phyloP scores from a whole-genome alignment of 2,797 vertebrate genomes.

The Peromyscus eremicus region DNA sequence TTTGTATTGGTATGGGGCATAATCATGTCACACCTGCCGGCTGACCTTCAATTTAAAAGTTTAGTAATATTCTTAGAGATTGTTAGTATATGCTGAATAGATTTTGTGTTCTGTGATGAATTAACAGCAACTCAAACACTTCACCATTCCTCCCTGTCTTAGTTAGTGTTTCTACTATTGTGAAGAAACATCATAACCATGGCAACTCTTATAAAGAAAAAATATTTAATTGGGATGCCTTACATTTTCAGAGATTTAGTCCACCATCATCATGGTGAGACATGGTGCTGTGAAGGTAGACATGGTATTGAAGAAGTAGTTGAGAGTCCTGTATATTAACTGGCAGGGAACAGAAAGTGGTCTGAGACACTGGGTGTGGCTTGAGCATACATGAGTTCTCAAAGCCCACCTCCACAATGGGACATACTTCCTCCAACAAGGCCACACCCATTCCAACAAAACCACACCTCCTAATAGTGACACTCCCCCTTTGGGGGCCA shows the following conservation, averaged over 20 bases:
- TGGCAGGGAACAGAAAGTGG: not conserved
- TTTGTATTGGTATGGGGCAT: not conserved
- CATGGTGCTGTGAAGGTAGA: not conserved
- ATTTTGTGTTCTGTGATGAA: not conserved
- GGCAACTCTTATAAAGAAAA: not conserved
- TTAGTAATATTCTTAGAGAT: slow-evolving; percentile 14
- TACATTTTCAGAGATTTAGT: not conserved
- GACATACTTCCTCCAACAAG: not conserved
- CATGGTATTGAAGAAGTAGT: not conserved
- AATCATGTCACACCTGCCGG: not conserved
- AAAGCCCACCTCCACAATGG: not conserved
- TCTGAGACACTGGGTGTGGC: not conserved
- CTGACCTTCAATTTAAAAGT: slow-evolving; percentile 24
- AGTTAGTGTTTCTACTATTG: not conserved
- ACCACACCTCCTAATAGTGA: not conserved
- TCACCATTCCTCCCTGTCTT: not conserved
- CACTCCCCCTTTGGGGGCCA: not conserved
- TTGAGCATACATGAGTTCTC: not conserved
- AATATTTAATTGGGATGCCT: not conserved
- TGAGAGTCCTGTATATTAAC: not conserved
- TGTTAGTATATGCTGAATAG: not conserved
- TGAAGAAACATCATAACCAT: not conserved
- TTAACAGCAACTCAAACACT: not conserved
- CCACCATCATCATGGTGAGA: not conserved
- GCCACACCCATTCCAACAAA: not conserved